These are phyloP conservation scores for Sardinella longiceps DNA, from an alignment of 2,797 vertebrate genomes.

Conservation along the genomic window DNA sequence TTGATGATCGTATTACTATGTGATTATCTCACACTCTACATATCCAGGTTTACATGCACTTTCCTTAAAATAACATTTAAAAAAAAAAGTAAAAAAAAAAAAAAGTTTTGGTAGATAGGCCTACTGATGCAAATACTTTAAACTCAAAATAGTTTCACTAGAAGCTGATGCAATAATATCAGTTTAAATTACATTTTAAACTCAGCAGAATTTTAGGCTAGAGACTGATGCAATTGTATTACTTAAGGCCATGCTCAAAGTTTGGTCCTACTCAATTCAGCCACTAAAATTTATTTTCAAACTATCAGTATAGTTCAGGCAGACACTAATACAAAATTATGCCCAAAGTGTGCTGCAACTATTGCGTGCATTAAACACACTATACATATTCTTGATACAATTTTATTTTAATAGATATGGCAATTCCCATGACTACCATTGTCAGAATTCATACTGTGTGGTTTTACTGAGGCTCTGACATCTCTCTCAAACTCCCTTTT, in stretches of 20 bases:
- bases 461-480: not conserved
- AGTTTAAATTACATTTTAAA: no score
- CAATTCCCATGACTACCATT: constrained; percentile 12
- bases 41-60: not conserved
- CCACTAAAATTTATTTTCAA: not conserved
- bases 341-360: not conserved
- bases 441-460: constrained; percentile 11
- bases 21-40: not conserved
- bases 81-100: no score
- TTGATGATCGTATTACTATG: no score
- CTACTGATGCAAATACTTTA: no score
- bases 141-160: not conserved
- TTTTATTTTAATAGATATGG: not conserved
- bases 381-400: not conserved
- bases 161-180: no score
- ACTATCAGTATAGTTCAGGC: not conserved
- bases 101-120: no score
- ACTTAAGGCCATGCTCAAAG: not conserved
- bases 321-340: not conserved
- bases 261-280: no score
- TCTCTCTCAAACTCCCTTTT: not conserved
- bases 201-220: no score
- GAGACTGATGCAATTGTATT: not conserved
- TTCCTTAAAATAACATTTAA: no score
- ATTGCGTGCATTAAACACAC: not conserved